These are phyloP conservation scores for Dipodomys merriami DNA, from an alignment of 2,113 vertebrate species.

Conservation along the genomic window DNA sequence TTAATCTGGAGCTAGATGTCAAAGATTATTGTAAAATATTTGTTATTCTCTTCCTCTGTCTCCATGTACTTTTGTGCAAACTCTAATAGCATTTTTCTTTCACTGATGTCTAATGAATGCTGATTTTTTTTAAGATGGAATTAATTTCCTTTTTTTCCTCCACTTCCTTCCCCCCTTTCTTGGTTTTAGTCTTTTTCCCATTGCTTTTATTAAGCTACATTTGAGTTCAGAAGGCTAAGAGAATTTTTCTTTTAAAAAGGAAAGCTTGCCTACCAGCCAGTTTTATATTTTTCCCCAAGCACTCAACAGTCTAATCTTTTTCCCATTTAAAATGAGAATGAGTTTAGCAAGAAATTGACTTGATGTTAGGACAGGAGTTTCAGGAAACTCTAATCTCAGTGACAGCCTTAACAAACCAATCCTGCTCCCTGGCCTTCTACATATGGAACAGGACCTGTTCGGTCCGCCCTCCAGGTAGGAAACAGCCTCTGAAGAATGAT, in stretches of 20 bases:
- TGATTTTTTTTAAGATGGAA: constrained; percentile 37
- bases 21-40: constrained; percentile 37
- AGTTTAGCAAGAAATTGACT: constrained; percentile 81
- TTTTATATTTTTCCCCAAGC: constrained; percentile 74
- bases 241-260: constrained; percentile 71
- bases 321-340: constrained; percentile 79
- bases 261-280: constrained; percentile 67
- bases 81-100: constrained; percentile 37
- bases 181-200: constrained; percentile 24
- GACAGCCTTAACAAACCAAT: constrained; percentile 77
- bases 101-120: constrained; percentile 35
- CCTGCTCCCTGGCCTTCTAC: constrained; percentile 56
- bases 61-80: neutral
- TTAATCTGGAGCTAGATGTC: neutral
- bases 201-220: constrained; percentile 68
- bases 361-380: constrained; percentile 73
- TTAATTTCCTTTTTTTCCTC: constrained; percentile 52
- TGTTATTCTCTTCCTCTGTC: constrained; percentile 15
- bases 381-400: constrained; percentile 74
- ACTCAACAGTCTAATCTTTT: constrained; percentile 72
- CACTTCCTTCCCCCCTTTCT: neutral
- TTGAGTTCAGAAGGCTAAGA: constrained; percentile 73
- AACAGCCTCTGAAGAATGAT: neutral
- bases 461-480: constrained; percentile 58
- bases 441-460: constrained; percentile 45